These are phyloP conservation scores for Monomorium pharaonis DNA, from an alignment of 1,140 invertebrate species.

Conservation along the genomic window DNA sequence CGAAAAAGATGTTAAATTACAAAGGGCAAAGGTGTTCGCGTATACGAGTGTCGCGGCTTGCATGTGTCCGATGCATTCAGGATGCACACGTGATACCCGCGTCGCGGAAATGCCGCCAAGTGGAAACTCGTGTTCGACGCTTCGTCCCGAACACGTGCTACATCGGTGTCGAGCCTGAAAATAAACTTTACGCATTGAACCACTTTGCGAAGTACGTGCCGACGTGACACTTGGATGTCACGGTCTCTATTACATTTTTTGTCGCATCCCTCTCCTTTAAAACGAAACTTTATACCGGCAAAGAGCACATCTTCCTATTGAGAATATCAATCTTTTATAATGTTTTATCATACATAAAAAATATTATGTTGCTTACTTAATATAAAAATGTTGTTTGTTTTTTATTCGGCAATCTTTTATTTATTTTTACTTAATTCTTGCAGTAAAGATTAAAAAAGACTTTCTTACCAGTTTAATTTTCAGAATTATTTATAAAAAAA, in stretches of 20 bases:
- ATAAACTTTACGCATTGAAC: slow-evolving; percentile 68
- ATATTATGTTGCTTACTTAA: too few species aligned
- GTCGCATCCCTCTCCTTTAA: slow-evolving; percentile 1
- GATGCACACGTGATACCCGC: slow-evolving; percentile 69
- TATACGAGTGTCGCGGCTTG: not conserved
- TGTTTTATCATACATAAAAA: too few species aligned
- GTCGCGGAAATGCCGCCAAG: slow-evolving; percentile 72
- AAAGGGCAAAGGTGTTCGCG: not conserved
- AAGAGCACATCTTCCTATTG: not conserved
- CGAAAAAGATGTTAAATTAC: not conserved
- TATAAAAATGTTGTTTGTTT: not conserved
- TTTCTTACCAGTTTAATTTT: not conserved
- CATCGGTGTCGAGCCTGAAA: slow-evolving; percentile 57
- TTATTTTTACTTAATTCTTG: not conserved
- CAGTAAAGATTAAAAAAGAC: not conserved
- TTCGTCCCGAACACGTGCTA: slow-evolving; percentile 68
- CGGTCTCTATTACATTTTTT: not conserved
- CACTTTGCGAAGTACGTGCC: slow-evolving; percentile 67
- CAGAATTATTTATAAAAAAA: not conserved
- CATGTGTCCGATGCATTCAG: slow-evolving; percentile 42
- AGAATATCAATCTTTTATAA: not conserved
- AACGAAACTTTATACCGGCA: not conserved
- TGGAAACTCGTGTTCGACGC: slow-evolving; percentile 78
- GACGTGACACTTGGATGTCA: slow-evolving; percentile 58
- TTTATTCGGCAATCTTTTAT: not conserved